Evolutionary conservation across 1,140 invertebrate species (phyloP).

Genomic region (Brachionus manjavacas): DNA sequence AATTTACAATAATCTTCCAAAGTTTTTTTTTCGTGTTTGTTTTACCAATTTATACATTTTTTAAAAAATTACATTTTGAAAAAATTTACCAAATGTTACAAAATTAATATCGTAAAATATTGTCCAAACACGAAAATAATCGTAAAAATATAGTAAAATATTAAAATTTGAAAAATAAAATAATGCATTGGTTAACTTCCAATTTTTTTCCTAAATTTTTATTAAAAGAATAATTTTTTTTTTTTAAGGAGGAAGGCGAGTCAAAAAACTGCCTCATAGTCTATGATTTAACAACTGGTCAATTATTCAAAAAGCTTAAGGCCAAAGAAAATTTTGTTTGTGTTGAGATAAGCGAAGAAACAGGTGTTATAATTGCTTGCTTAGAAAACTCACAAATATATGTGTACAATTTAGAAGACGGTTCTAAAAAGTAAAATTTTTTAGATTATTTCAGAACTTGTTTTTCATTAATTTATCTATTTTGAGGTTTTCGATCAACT

Average conservation of each 20-base stretch:
- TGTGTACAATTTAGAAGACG: constrained; percentile 81
- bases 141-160: too few relatives aligned
- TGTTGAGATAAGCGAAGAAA: constrained; percentile 72
- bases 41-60: too few relatives aligned
- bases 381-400: constrained; percentile 72
- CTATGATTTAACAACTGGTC: constrained; percentile 84
- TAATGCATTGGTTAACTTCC: not conserved
- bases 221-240: not conserved
- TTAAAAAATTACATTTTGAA: too few relatives aligned
- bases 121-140: too few relatives aligned
- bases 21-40: too few relatives aligned
- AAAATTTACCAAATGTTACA: too few relatives aligned
- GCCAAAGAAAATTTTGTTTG: constrained; percentile 72
- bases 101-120: too few relatives aligned
- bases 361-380: constrained; percentile 74
- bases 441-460: not conserved
- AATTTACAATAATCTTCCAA: too few relatives aligned
- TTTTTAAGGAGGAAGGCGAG: constrained; percentile 62
- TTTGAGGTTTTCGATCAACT: not conserved
- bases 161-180: too few relatives aligned
- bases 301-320: constrained; percentile 83
- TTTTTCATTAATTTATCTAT: not conserved
- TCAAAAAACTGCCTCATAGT: constrained; percentile 81
- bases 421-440: constrained; percentile 57
- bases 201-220: not conserved